phyloP scores from a whole-genome alignment of 2,113 vertebrate genomes.

The Petrocephalus zakoni region DNA sequence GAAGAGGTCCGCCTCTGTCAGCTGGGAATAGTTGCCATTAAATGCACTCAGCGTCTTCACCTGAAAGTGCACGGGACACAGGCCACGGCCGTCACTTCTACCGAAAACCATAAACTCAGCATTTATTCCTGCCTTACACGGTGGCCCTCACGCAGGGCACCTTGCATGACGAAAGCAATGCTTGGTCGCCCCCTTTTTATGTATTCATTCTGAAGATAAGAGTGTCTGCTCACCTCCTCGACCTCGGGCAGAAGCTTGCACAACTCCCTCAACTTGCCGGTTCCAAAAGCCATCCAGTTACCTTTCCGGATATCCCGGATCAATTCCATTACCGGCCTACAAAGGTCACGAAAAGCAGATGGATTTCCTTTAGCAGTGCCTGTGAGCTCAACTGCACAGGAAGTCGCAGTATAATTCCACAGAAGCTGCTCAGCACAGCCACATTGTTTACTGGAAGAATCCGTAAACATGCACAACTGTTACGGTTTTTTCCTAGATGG shows the following conservation, averaged over 20 bases:
- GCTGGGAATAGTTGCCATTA: slow-evolving; percentile 45
- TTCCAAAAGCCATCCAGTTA: slow-evolving; percentile 54
- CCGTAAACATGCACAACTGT: neutral
- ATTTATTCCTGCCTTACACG: neutral
- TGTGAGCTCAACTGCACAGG: neutral
- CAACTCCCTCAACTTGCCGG: slow-evolving; percentile 66
- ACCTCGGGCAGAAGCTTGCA: slow-evolving; percentile 65
- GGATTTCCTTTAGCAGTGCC: neutral
- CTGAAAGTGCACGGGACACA: slow-evolving; percentile 38
- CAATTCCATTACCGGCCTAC: slow-evolving; percentile 53
- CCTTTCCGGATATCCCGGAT: slow-evolving; percentile 57
- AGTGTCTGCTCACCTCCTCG: slow-evolving; percentile 55
- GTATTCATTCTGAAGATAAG: neutral
- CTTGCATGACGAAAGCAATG: too few relatives aligned
- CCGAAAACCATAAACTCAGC: neutral
- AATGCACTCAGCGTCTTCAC: slow-evolving; percentile 59
- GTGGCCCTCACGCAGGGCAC: neutral
- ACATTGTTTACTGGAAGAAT: neutral
- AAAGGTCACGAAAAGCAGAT: neutral
- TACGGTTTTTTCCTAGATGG: neutral
- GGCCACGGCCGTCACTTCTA: too few relatives aligned
- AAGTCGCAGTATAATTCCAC: neutral
- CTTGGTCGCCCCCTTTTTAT: neutral
- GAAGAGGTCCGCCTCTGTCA: slow-evolving; percentile 67
- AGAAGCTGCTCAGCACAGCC: neutral